Evolutionary conservation across 2,797 vertebrate genomes (phyloP), one percentile per base, ranked within the genome.

Genomic region (Orestias chungarensis): DNA sequence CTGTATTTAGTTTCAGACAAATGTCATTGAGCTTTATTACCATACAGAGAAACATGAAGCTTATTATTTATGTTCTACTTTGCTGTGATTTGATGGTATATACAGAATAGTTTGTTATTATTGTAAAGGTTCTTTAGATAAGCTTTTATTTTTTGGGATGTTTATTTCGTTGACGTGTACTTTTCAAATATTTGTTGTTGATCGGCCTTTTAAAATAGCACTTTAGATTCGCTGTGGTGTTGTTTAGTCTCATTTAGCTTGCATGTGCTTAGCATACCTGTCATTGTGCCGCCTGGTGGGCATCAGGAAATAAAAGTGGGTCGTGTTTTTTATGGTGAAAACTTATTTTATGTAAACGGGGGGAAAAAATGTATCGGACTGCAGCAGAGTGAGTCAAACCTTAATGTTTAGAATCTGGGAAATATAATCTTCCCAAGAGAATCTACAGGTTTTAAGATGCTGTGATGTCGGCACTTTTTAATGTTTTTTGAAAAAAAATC

Each of bases 381-480:
- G 65, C 65, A 11, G 12, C 25, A 66, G 44, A 66, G 14, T 33
- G 10, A 12, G 4, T 14, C 0, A 52, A 40, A 49, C 55, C 15
- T 1, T 4, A 4, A 40, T 18, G 20, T 25, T 49, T 44, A 50
- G 35, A 0, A 29, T 66, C 76, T 46, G 12, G 4, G 0, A 15
- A 62, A 66, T 38, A 35, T 4, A 3, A 25, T 3, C 5, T 29
- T 14, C 55, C 29, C 46, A 44, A 35, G 31, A 73, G 23, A 73
- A 68, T 12, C 25, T 4, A 31, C 12, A 46, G 10, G 23, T 69
- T 65, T 74, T 75, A 74, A 72, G 61, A 84, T 76, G 69, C 77
- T 89, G 83, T 90, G 83, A 89, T 70, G 44, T 85, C 89, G 89
- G 91, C 87, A 93, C 88, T 88, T 81, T 81, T 84, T 73, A n/a